A percentile compares a stretch with the other conserved stretches of the same genome.
phyloP scores from a whole-genome alignment of 2,888 invertebrate genomes.

The Alloplasta piceator region DNA sequence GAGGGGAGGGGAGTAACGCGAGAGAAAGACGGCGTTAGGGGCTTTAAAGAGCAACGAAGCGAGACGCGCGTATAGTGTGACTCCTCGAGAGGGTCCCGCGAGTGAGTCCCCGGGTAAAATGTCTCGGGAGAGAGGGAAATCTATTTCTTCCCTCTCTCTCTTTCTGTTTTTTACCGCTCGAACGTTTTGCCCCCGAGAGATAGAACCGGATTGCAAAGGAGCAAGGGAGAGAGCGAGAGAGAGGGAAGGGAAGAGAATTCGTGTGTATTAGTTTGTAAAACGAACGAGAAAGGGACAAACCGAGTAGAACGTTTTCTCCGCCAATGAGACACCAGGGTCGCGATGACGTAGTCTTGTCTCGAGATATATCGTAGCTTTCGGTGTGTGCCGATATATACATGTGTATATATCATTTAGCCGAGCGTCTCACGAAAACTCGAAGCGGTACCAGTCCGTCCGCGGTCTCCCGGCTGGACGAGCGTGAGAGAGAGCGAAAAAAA shows the following conservation, averaged over 20 bases:
- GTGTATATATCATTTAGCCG: constrained; percentile 40
- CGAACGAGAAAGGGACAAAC: constrained; percentile 58
- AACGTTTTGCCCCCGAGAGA: constrained; percentile 22
- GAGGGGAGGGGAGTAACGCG: constrained; percentile 26
- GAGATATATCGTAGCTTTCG: constrained; percentile 58
- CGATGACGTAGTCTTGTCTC: constrained; percentile 79
- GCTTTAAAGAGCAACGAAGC: constrained; percentile 36
- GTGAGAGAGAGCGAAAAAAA: constrained; percentile 54
- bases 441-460: constrained; percentile 81
- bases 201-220: constrained; percentile 49
- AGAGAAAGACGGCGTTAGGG: constrained; percentile 46
- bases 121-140: too few species aligned
- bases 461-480: constrained; percentile 81
- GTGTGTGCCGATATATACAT: constrained; percentile 30
- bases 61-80: constrained; percentile 52
- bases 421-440: constrained; percentile 78
- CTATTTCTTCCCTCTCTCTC: too few species aligned
- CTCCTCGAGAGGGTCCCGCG: background rate
- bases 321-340: constrained; percentile 77
- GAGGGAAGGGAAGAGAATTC: constrained; percentile 66
- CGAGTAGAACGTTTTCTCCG: constrained; percentile 67
- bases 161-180: background rate
- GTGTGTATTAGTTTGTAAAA: constrained; percentile 17
- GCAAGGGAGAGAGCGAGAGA: too few species aligned
- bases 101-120: too few species aligned